These are phyloP conservation scores for Simalia tracyae DNA, from an alignment of 2,797 vertebrate genomes.

Conservation along the genomic window DNA sequence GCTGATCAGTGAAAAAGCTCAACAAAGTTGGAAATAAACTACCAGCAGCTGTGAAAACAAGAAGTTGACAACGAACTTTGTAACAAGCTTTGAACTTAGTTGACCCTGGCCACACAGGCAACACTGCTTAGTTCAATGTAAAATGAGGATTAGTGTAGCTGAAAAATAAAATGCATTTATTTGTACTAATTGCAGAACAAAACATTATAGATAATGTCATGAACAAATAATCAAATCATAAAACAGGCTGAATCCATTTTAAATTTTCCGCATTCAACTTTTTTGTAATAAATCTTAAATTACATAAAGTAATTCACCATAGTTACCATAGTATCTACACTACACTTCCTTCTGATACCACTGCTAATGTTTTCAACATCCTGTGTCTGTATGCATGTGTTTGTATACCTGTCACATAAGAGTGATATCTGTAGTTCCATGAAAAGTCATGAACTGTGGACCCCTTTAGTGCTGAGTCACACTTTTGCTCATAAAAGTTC, in stretches of 20 bases:
- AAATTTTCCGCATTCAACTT: background rate
- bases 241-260: background rate
- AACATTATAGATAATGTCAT: background rate
- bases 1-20: constrained; percentile 9
- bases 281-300: background rate
- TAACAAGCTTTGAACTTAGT: constrained; percentile 52
- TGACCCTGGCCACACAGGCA: constrained; percentile 42
- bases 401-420: background rate
- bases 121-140: constrained; percentile 23
- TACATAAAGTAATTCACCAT: no score
- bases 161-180: constrained; percentile 11
- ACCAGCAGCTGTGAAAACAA: constrained; percentile 51
- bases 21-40: constrained; percentile 31
- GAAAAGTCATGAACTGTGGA: no score
- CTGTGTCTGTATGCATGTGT: background rate
- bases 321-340: no score
- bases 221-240: background rate
- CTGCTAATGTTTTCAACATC: background rate
- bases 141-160: background rate
- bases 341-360: background rate
- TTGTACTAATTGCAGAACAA: constrained; percentile 12
- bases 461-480: no score
- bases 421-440: background rate
- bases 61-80: constrained; percentile 40
- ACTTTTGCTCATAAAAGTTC: no score